Evolutionary conservation across 2,888 invertebrate genomes (phyloP), one percentile per base, ranked within the genome.

Genomic region (Amblyteles armatorius): DNA sequence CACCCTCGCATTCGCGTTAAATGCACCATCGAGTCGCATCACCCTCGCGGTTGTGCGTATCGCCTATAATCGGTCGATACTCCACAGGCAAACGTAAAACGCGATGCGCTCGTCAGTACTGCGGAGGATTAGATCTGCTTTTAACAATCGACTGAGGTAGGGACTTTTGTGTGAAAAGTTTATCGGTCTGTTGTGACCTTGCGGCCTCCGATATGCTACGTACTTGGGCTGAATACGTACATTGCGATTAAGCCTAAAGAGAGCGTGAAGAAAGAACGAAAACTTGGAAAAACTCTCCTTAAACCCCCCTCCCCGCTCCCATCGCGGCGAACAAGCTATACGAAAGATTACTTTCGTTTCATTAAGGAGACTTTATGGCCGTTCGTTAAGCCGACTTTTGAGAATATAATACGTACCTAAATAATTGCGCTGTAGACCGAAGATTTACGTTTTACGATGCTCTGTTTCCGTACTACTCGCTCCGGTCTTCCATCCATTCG

Each of bases 311-410:
- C 7, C 36, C 36, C 9, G 1, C 7, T 1, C 5, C n/a, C 29
- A 40, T 4, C 9, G 26, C 16, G 67, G 7, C 33, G 36, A 36
- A 29, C 68, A 29, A 29, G 29, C 57, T 79, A 50, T 63, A 52
- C 72, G 33, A 77, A 77, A 67, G 71, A 80, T 72, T 76, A 80
- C 55, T 63, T 77, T 77, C 22, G 76, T 84, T 84, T 77, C 72
- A 84, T 84, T 84, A 60, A 80, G 77, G 44, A 11, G 50, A 67
- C 76, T 80, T 84, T 72, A 80, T 36, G 71, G 60, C 77, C 26
- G 40, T 71, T 52, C 50, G 26, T 26, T 36, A 36, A 33, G 63
- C 60, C 60, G 44, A 26, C 72, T 29, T 33, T 22, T 7, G 72
- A 72, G 26, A 22, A 60, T 50, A 33, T 69, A 74, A 50, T 65